phyloP scores from a whole-genome alignment of 2,888 invertebrate genomes.

The Omphaloscelis lunosa region DNA sequence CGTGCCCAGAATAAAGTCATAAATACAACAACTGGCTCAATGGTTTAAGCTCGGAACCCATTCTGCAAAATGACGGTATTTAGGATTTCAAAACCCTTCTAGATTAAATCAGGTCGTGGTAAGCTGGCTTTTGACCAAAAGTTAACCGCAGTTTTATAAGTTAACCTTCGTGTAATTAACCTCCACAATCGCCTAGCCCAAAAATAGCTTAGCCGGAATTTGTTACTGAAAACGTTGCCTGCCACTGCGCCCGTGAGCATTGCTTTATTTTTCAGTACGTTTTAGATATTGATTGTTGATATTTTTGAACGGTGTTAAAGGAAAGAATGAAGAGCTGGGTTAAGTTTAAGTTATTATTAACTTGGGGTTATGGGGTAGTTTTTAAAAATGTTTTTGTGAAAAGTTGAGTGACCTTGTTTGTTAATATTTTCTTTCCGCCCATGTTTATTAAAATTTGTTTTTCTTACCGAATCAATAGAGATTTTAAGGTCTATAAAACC shows the following conservation, averaged over 20 bases:
- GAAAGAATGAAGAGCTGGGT: neutral
- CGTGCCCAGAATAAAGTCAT: neutral
- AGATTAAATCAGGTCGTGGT: neutral
- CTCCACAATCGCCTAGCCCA: conserved; percentile 15
- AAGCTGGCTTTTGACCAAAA: neutral
- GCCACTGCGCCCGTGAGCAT: conserved; percentile 31
- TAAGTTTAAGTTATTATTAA: neutral
- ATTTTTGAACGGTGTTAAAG: neutral
- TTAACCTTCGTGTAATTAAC: conserved; percentile 21
- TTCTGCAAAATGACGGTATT: neutral
- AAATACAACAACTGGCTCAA: neutral
- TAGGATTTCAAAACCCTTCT: neutral
- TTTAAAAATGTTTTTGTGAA: neutral
- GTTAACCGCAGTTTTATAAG: conserved; percentile 5
- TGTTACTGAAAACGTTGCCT: conserved; percentile 58
- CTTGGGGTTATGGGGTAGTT: neutral
- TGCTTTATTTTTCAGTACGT: conserved; percentile 48
- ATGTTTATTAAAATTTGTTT: too few relatives aligned
- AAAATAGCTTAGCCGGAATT: conserved; percentile 57
- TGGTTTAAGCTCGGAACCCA: neutral
- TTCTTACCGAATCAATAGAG: too few relatives aligned
- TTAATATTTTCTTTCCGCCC: neutral
- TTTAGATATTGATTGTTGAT: conserved; percentile 32
- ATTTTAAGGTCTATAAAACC: neutral
- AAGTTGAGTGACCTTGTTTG: neutral